A percentile compares a stretch with the other conserved stretches of the same genome.
Evolutionary conservation across 2,113 vertebrate genomes (phyloP).

Genomic region (Rhinogobius similis): DNA sequence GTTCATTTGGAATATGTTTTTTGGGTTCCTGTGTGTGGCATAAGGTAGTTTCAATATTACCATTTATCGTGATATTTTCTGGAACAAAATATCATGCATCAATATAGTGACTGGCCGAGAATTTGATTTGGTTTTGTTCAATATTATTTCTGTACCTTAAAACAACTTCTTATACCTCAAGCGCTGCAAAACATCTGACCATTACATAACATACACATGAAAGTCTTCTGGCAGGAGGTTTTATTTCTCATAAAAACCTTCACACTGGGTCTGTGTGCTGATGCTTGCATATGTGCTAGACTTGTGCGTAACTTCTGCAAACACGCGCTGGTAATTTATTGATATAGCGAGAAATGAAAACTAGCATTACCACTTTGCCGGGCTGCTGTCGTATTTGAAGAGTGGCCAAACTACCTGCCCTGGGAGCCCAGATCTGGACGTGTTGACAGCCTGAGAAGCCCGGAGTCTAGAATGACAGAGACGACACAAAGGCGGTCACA

Average conservation of each 20-base stretch:
- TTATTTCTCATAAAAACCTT: constrained; percentile 2
- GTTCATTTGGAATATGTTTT: too few species aligned
- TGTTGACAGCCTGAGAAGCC: constrained; percentile 46
- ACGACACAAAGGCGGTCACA: constrained; percentile 53
- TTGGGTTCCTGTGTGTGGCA: too few species aligned
- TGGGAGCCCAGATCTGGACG: constrained; percentile 16
- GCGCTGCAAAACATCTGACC: constrained; percentile 34
- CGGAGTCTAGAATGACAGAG: constrained; percentile 39
- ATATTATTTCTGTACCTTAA: neutral
- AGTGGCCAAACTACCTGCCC: constrained; percentile 9
- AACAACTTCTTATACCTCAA: neutral
- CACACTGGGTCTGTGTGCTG: constrained; percentile 11
- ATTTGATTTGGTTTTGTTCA: neutral
- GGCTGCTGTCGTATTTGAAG: neutral
- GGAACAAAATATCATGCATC: too few species aligned
- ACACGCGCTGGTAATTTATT: neutral
- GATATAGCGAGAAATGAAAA: constrained; percentile 13
- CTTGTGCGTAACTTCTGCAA: constrained; percentile 10
- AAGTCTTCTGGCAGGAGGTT: constrained; percentile 24
- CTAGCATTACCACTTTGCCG: neutral
- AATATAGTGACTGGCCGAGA: too few species aligned
- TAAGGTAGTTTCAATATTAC: too few species aligned
- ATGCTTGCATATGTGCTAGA: constrained; percentile 11
- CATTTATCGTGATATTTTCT: too few species aligned
- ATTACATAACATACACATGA: constrained; percentile 25